Base-by-base conservation (phyloP, 1,140 invertebrate genomes). In the Lasioglossum baleicum region DNA sequence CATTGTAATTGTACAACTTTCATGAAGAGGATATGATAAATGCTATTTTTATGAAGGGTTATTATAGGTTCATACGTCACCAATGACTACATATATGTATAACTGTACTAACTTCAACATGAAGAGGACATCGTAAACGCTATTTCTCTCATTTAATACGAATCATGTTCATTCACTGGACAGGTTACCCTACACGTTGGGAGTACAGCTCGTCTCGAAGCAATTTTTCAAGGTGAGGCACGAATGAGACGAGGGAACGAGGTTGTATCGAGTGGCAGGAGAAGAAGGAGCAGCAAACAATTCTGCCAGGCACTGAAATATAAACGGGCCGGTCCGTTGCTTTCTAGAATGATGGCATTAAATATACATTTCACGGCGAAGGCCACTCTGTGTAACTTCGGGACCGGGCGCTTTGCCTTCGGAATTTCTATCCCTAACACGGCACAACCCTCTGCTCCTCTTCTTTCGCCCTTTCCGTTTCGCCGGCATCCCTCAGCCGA, bases 311-410 rank as follows among this genome's bases (percentile, higher is more conserved):
- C 69, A 83, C 64, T 88, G 86, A 87, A 87, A 89, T 89, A 87
- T 88, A 85, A 85, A 87, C 81, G 81, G 76, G 68, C 66, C 42
- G 65, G 61, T 53, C 83, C 74, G 83, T 80, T 87, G 71, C 77
- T 82, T 82, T 78, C 82, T 76, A 86, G 87, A 88, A 90, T 88
- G 85, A 90, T 78, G 78, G 71, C 84, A 89, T 90, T 89, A 89
- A 90, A 89, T 90, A 86, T 86, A 83, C 83, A 85, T 83, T 83
- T 83, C 70, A 26, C 68, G 73, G 69, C 70, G 53, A 51, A 35
- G 63, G 72, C 82, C n/a, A 67, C 70, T 74, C 71, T 58, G 61
- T 79, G 72, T 81, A 85, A 81, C 75, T 83, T 76, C 20, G 53
- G 51, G 70, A 20, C 66, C 64, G n/a, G 64, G 42, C 66, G 66